A percentile compares a stretch with the other conserved stretches of the same genome.
phyloP scores from a whole-genome alignment of 2,888 invertebrate genomes.

The Monopis laevigella region DNA sequence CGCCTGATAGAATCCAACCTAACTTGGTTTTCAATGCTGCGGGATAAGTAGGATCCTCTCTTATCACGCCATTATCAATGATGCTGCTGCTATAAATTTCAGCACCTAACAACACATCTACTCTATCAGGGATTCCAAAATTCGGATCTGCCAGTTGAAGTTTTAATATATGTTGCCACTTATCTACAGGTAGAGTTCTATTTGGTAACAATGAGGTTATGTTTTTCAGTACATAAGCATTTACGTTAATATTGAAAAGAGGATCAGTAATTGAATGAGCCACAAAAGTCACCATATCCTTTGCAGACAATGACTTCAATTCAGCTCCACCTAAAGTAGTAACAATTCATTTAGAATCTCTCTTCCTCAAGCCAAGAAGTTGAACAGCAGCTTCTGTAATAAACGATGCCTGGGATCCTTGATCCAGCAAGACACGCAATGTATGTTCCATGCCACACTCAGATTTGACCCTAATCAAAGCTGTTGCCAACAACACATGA shows the following conservation, averaged over 20 bases:
- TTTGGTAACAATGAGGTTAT: constrained; percentile 16
- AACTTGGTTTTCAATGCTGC: too few species aligned
- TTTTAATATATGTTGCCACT: not conserved
- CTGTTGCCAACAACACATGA: too few species aligned
- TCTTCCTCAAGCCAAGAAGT: not conserved
- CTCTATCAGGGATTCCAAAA: not conserved
- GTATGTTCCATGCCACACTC: too few species aligned
- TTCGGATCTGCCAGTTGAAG: not conserved
- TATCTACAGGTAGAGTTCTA: constrained; percentile 13
- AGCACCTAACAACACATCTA: constrained; percentile 1
- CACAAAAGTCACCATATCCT: constrained; percentile 16
- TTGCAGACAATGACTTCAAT: constrained; percentile 12
- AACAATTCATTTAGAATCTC: not conserved
- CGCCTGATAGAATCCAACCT: too few species aligned
- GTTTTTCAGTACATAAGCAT: constrained; percentile 18
- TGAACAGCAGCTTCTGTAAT: not conserved
- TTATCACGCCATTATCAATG: not conserved
- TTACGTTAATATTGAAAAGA: constrained; percentile 14
- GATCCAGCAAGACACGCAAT: too few species aligned
- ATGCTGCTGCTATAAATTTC: constrained; percentile 1
- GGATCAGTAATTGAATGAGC: constrained; percentile 17
- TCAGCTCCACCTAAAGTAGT: not conserved
- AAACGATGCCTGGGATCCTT: not conserved
- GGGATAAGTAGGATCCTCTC: too few species aligned
- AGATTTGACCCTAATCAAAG: too few species aligned